Conservation (phyloP, 2,113 vertebrate genomes). For the Oenanthe melanoleuca region DNA sequence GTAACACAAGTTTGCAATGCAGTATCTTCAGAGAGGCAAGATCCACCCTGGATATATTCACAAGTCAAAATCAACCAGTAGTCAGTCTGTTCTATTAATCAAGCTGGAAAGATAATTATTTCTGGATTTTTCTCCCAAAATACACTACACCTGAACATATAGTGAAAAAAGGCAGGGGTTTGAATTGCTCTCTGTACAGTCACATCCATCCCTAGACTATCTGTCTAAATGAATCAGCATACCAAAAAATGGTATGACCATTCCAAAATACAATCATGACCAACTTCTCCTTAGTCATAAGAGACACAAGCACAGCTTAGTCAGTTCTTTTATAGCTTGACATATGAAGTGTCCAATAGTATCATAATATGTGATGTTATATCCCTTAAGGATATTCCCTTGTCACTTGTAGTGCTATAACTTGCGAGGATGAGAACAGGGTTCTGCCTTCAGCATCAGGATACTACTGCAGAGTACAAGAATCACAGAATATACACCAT, state of each 20-base stretch:
- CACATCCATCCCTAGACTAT: neutral
- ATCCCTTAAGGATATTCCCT: neutral
- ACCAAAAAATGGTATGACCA: neutral
- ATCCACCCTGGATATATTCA: neutral
- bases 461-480: neutral
- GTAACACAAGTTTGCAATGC: neutral
- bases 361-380: neutral
- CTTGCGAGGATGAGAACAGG: neutral
- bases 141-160: neutral
- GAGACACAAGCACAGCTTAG: neutral
- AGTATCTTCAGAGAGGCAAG: neutral
- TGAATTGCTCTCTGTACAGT: neutral
- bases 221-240: neutral
- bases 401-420: neutral
- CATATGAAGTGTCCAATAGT: rapidly evolving
- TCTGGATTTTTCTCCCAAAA: neutral
- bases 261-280: neutral
- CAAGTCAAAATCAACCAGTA: neutral
- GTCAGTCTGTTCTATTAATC: neutral
- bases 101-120: neutral
- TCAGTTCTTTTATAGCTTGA: neutral
- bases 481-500: neutral
- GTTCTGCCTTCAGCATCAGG: neutral
- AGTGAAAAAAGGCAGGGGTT: neutral
- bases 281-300: neutral